Conservation (phyloP, 2,113 vertebrate genomes). For the Aptenodytes patagonicus region DNA sequence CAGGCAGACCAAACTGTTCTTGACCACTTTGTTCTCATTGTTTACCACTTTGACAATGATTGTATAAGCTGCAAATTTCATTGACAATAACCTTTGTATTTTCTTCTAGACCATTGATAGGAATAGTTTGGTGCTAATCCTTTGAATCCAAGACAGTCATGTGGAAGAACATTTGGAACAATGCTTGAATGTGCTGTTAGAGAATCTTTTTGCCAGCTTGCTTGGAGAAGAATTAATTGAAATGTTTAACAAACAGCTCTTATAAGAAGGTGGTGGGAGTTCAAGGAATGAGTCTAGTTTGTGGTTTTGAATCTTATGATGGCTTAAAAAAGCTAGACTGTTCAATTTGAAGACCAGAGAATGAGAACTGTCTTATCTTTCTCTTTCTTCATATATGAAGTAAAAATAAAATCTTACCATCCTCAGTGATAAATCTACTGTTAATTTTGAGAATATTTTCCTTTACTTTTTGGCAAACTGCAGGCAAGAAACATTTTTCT, state of each 20-base stretch:
- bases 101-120: neutral
- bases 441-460: no score
- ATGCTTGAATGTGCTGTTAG: neutral
- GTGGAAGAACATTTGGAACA: neutral
- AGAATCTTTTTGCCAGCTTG: neutral
- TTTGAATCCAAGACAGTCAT: neutral
- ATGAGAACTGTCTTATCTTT: no score
- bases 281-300: neutral
- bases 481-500: no score
- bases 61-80: neutral
- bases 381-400: no score
- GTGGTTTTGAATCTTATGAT: neutral
- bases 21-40: neutral
- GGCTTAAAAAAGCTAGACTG: no score
- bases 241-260: neutral
- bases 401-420: no score
- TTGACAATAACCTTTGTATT: neutral
- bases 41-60: neutral
- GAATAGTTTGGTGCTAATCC: neutral
- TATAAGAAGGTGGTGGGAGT: neutral
- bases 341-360: no score
- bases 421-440: no score
- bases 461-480: no score
- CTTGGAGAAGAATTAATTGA: neutral
- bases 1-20: neutral